Evolutionary conservation across 2,797 vertebrate genomes (phyloP).

Genomic region (Bufotes viridis): DNA sequence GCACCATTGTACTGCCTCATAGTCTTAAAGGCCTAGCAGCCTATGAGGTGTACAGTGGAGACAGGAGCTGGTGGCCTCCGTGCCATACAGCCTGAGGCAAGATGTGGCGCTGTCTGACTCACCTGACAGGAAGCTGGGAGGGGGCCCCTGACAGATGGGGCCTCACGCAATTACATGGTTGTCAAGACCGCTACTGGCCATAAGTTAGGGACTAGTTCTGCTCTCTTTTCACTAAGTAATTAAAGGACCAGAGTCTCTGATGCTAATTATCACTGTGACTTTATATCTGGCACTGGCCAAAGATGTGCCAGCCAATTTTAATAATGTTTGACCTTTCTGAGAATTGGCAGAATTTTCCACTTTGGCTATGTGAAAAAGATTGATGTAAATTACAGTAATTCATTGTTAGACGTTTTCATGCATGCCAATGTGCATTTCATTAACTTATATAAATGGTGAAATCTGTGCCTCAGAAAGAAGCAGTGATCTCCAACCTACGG

Average conservation of each 20-base stretch:
- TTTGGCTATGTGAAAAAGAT: background rate
- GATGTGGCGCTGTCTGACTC: too few species aligned
- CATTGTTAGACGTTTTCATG: background rate
- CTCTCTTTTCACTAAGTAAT: background rate
- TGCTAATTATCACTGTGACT: background rate
- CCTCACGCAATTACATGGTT: too few species aligned
- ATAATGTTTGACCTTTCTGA: conserved; percentile 19
- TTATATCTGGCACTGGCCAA: background rate
- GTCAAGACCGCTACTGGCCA: too few species aligned
- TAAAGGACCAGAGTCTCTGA: background rate
- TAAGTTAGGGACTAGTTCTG: too few species aligned
- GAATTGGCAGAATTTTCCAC: background rate
- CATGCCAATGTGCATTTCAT: background rate
- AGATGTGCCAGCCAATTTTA: background rate
- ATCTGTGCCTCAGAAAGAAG: background rate
- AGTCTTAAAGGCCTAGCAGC: too few species aligned
- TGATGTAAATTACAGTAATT: background rate
- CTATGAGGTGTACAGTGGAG: too few species aligned
- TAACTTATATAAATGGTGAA: background rate
- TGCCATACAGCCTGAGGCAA: too few species aligned
- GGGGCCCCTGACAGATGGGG: too few species aligned
- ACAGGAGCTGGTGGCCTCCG: too few species aligned
- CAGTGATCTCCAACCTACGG: background rate
- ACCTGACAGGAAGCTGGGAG: too few species aligned
- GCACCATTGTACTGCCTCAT: too few species aligned